These are phyloP conservation scores for Bombus impatiens DNA, from an alignment of 1,140 invertebrate species.

Conservation along the genomic window DNA sequence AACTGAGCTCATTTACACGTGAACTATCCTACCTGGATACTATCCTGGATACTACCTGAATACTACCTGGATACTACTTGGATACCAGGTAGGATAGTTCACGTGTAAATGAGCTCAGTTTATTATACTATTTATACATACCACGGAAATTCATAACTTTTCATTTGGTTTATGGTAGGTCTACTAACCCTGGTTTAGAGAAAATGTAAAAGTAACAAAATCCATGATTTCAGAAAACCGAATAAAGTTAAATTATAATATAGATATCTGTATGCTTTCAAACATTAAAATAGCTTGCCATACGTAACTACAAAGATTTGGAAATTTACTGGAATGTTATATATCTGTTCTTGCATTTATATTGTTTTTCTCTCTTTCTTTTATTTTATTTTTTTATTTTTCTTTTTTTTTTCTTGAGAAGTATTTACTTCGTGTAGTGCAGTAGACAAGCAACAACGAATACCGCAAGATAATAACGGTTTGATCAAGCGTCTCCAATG, in stretches of 20 bases:
- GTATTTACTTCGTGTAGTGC: not conserved
- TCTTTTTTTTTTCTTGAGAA: not conserved
- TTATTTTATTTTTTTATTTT: no score
- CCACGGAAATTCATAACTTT: not conserved
- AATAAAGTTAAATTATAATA: not conserved
- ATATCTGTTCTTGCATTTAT: not conserved
- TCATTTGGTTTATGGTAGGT: not conserved
- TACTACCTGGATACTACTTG: no score
- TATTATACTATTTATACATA: not conserved
- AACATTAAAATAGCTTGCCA: no score
- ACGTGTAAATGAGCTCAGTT: not conserved
- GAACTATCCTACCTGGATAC: no score
- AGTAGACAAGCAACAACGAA: not conserved
- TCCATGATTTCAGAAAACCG: not conserved
- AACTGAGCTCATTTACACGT: no score
- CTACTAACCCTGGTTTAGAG: not conserved
- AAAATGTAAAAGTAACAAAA: no score
- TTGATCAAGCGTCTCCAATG: slow-evolving; percentile 5
- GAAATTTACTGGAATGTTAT: not conserved
- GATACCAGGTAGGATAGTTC: not conserved
- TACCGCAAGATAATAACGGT: slow-evolving; percentile 21
- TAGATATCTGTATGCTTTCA: not conserved
- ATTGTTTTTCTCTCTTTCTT: no score
- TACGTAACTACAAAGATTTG: no score
- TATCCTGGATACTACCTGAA: no score